Evolutionary conservation across 2,797 vertebrate species (phyloP), one percentile per base, ranked within the genome.

Genomic region (Gymnothorax reevesii): DNA sequence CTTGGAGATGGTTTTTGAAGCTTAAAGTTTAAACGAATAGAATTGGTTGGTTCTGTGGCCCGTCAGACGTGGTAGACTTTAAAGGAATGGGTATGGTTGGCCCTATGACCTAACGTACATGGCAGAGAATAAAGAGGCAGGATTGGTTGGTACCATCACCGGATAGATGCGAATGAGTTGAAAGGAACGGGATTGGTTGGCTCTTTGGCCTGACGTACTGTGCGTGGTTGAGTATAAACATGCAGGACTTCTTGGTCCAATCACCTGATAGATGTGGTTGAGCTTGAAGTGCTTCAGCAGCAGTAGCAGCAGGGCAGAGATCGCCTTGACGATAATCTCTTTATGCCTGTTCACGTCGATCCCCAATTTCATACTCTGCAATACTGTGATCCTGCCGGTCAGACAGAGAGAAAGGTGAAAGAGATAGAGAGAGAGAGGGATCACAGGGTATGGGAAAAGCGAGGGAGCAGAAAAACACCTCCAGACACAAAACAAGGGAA

Each of bases 361-460:
- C 77, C 98, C 98, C 90, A 99, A 92, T 86, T 99, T 99, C 98
- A 99, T 99, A 95, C 98, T 99, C 94, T 99, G 98, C 3, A 99
- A 96, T 82, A 99, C 98, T 0, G 98, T 99, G 93, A 98, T 96
- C 22, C 98, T 99, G 93, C 62, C 49, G 33, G 54, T 17, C 62
- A 22, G 17, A 49, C 86, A 64, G 52, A 22, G n/a, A 22, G 7
- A n/a, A 22, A n/a, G 7, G 22, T 13, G 62, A 15, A 20, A 20
- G 22, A 25, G 62, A 22, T 22, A 69, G 22, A 69, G 12, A 33
- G 25, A 71, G 66, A n/a, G 6, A 22, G 62, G 4, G 62, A 22
- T 3, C 7, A 25, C 9, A 25, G 25, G 66, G 10, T 6, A 69
- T 8, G 10, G 66, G 33, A 27, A 33, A 27, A 73, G 66, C 4